Evolutionary conservation across 2,797 vertebrate genomes (phyloP).

Genomic region (Eospalax fontanierii): DNA sequence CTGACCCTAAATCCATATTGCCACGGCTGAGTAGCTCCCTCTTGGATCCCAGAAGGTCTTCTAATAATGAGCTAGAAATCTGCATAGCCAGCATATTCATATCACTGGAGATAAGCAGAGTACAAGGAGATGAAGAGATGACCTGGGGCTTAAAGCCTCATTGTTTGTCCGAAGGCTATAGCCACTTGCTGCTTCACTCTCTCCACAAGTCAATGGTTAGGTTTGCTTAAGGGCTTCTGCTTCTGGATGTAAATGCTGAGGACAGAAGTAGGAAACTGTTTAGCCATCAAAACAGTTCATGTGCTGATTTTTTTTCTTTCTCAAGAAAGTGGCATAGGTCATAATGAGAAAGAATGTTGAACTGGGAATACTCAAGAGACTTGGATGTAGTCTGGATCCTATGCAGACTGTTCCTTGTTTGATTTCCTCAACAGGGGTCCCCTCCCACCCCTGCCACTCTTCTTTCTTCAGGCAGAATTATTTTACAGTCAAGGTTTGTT

Average conservation of each 20-base stretch:
- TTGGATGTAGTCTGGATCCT: neutral
- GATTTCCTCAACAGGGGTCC: neutral
- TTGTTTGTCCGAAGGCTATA: neutral
- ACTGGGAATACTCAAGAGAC: neutral
- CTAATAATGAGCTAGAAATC: conserved; percentile 9
- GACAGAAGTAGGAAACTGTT: neutral
- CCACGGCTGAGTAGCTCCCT: neutral
- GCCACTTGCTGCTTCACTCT: neutral
- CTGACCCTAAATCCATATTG: neutral
- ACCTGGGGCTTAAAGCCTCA: neutral
- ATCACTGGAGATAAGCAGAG: neutral
- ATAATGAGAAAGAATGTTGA: neutral
- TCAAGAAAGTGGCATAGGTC: neutral
- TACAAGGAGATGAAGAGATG: neutral
- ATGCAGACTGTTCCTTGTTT: neutral
- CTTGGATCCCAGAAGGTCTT: neutral
- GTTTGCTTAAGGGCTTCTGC: neutral
- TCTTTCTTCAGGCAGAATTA: conserved; percentile 52
- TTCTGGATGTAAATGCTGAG: neutral
- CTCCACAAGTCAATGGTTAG: neutral
- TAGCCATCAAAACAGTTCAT: neutral
- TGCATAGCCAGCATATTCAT: neutral
- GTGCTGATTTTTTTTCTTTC: neutral
- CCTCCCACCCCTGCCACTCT: neutral
- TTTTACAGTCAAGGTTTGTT: conserved; percentile 55